These are phyloP conservation scores for Tympanoctomys barrerae DNA, from an alignment of 2,797 vertebrate species.

Conservation along the genomic window DNA sequence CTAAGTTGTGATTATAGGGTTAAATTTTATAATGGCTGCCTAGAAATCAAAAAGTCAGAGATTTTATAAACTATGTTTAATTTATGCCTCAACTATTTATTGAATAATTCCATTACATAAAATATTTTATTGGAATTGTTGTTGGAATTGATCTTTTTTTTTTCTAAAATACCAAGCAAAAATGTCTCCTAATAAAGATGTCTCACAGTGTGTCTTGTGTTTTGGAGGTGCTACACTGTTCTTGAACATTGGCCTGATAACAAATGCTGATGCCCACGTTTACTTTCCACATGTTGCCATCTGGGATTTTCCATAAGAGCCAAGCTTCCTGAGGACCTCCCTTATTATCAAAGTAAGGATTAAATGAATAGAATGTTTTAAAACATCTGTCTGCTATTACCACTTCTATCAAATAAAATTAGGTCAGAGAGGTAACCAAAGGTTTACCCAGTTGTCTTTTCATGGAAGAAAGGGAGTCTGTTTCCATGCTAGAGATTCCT, in stretches of 20 bases:
- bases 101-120: neutral
- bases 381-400: neutral
- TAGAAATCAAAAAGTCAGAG: conserved; percentile 24
- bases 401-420: neutral
- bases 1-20: neutral
- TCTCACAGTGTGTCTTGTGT: neutral
- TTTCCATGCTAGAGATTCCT: conserved; percentile 11
- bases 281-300: neutral
- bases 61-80: neutral
- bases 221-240: neutral
- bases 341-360: conserved; percentile 31
- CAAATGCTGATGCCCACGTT: neutral
- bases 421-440: neutral
- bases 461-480: neutral
- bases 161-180: neutral
- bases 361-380: conserved; percentile 5
- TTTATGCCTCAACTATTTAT: neutral
- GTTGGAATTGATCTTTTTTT: conserved; percentile 24
- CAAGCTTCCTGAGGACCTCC: neutral
- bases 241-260: neutral
- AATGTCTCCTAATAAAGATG: neutral
- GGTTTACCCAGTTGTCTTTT: neutral
- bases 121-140: neutral
- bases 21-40: neutral
- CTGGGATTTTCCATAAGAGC: conserved; percentile 26